A percentile compares a stretch with the other conserved stretches of the same genome.
Conservation (phyloP, 2,113 vertebrate genomes). For the Pachycephala philippinensis region DNA sequence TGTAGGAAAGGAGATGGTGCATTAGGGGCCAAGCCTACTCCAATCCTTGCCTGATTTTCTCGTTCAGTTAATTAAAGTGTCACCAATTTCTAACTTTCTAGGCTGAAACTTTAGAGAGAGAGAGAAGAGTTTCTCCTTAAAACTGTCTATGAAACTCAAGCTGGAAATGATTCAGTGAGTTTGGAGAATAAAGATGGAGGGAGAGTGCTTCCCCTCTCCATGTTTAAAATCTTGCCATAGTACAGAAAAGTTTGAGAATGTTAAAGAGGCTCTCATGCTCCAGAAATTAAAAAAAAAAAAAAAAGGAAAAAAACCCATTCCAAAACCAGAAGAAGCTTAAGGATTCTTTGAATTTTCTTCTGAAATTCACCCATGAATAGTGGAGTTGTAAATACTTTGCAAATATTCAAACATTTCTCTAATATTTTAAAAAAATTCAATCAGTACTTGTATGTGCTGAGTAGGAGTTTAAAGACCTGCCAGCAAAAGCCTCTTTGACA, state of each 20-base stretch:
- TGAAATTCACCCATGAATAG: not conserved
- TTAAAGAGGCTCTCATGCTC: not conserved
- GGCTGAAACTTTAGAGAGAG: not conserved
- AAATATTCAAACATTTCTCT: not conserved
- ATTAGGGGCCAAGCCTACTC: not conserved
- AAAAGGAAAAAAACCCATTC: not conserved
- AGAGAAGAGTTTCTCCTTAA: not conserved
- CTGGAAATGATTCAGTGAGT: not conserved
- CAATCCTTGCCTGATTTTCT: not conserved
- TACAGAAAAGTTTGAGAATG: not conserved
- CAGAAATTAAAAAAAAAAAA: not conserved
- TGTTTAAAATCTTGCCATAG: not conserved
- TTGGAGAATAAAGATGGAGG: not conserved
- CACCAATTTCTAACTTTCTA: not conserved
- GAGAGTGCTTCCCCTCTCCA: accelerated
- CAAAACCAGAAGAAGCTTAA: not conserved
- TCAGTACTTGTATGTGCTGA: not conserved
- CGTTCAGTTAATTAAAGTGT: not conserved
- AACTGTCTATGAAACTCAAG: not conserved
- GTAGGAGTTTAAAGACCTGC: not conserved
- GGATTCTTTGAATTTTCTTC: not conserved
- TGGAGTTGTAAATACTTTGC: not conserved
- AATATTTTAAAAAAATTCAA: not conserved
- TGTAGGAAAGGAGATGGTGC: not conserved
- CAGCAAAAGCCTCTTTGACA: not conserved